Conservation (phyloP, 2,113 vertebrate species). For the Machaerirhynchus nigripectus region DNA sequence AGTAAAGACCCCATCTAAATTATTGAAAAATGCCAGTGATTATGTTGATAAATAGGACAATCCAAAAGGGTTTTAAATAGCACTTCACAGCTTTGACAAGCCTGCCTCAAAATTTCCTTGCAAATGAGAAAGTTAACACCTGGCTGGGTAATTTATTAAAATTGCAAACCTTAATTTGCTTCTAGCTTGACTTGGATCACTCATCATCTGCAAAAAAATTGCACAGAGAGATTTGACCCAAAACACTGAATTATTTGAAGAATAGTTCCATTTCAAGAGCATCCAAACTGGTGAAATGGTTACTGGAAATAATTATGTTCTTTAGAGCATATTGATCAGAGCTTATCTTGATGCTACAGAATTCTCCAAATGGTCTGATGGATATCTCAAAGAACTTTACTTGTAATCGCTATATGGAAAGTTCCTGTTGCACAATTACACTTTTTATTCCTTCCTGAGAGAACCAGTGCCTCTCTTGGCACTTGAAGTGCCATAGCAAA, state of each 20-base stretch:
- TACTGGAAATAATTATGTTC: neutral
- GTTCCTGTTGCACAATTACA: neutral
- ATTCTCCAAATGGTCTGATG: neutral
- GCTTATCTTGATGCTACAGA: neutral
- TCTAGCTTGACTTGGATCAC: neutral
- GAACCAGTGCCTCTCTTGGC: neutral
- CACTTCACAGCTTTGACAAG: neutral
- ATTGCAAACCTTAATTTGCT: slow-evolving; percentile 29
- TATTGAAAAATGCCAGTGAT: slow-evolving; percentile 1
- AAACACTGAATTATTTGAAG: neutral
- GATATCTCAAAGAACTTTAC: neutral
- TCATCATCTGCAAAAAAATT: neutral
- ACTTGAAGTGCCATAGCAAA: neutral
- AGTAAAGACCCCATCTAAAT: slow-evolving; percentile 7
- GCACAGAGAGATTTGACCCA: neutral
- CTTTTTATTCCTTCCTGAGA: neutral
- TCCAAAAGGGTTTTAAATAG: slow-evolving; percentile 3
- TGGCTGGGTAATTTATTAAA: slow-evolving; percentile 26
- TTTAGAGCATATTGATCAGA: neutral
- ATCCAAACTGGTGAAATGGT: neutral
- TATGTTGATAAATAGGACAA: slow-evolving; percentile 16
- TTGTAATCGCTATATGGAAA: neutral
- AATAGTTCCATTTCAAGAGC: neutral
- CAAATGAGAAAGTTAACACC: slow-evolving; percentile 41
- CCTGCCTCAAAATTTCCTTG: slow-evolving; percentile 1